Evolutionary conservation across 2,113 vertebrate genomes (phyloP).

Genomic region (Progne subis): DNA sequence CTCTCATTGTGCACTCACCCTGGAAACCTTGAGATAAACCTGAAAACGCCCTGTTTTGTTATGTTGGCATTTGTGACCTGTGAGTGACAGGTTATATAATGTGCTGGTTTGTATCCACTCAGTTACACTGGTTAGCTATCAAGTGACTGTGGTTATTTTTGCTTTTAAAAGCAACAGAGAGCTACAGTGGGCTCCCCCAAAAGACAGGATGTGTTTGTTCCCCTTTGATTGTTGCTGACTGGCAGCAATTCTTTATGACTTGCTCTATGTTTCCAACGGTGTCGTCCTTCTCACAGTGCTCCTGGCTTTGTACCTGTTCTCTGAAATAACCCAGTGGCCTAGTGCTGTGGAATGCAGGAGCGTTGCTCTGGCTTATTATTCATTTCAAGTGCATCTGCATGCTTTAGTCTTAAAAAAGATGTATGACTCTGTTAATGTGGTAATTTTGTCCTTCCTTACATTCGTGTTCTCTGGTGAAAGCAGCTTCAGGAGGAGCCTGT

Average conservation of each 20-base stretch:
- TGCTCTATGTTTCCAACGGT: background rate
- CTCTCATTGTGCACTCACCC: background rate
- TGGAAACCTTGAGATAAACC: background rate
- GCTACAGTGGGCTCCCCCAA: background rate
- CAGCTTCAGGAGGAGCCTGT: background rate
- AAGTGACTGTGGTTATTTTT: background rate
- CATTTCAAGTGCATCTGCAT: background rate
- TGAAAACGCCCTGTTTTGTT: background rate
- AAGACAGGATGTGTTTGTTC: background rate
- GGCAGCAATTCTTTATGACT: background rate
- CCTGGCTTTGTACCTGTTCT: background rate
- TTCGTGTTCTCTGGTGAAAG: background rate
- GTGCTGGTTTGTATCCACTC: background rate
- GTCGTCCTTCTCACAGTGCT: background rate
- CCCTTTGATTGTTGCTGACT: background rate
- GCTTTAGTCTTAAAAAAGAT: background rate
- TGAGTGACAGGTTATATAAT: background rate
- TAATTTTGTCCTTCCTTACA: background rate
- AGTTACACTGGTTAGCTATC: background rate
- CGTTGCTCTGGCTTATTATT: background rate
- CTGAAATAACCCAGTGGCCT: background rate
- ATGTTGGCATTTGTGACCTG: background rate
- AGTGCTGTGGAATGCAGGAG: background rate
- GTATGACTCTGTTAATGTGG: background rate
- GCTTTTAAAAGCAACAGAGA: background rate